phyloP scores from a whole-genome alignment of 2,113 vertebrate species.

The Amia ocellicauda region DNA sequence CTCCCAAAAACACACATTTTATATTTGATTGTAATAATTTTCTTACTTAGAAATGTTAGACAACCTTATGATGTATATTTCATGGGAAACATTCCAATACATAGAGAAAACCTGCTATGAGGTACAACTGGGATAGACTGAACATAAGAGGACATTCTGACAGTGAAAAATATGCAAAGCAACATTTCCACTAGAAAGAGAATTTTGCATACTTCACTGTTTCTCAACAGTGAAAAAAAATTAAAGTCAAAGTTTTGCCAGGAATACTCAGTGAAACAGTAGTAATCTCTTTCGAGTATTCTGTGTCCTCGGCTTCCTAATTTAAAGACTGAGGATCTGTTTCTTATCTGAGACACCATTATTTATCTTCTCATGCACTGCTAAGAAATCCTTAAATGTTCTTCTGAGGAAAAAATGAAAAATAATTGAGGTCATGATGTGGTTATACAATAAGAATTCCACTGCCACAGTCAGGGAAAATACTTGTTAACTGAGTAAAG shows the following conservation, averaged over 20 bases:
- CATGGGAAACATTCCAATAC: too few relatives aligned
- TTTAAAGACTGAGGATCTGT: slow-evolving; percentile 22
- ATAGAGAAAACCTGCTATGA: too few relatives aligned
- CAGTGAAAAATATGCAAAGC: too few relatives aligned
- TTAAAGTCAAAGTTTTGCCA: too few relatives aligned
- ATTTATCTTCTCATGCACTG: slow-evolving; percentile 12
- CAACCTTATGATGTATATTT: too few relatives aligned
- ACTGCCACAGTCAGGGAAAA: slow-evolving; percentile 4
- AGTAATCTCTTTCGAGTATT: slow-evolving; percentile 2
- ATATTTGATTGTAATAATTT: too few relatives aligned
- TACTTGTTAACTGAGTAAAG: slow-evolving; percentile 3
- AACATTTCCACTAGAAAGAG: not conserved
- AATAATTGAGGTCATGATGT: slow-evolving; percentile 27
- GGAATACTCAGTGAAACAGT: slow-evolving; percentile 9
- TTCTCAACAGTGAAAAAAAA: not conserved
- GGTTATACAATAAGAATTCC: slow-evolving; percentile 17
- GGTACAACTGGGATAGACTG: too few relatives aligned
- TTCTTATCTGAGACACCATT: slow-evolving; percentile 23
- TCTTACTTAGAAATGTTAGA: too few relatives aligned
- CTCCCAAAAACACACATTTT: too few relatives aligned
- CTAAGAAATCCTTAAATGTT: slow-evolving; percentile 15
- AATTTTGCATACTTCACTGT: not conserved
- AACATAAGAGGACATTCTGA: too few relatives aligned
- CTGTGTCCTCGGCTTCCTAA: slow-evolving; percentile 19
- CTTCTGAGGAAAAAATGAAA: slow-evolving; percentile 26